A percentile compares a stretch with the other conserved stretches of the same genome.
Conservation (phyloP, 2,888 invertebrate species). For the Melieria omissa region DNA sequence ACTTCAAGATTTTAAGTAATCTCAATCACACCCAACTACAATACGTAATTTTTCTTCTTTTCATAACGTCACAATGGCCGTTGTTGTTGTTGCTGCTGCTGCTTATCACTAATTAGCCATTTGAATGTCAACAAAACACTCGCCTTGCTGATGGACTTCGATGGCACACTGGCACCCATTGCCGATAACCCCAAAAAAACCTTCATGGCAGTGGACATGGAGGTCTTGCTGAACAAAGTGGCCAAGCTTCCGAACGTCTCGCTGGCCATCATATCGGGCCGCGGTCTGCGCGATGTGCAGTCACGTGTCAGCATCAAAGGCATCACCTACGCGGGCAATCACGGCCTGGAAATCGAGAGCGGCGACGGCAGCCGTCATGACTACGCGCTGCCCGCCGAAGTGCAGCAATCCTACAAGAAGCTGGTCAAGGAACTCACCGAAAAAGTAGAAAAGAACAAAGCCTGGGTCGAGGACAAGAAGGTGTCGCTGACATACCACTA, state of each 20-base stretch:
- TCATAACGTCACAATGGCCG: not conserved
- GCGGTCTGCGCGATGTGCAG: constrained; percentile 77
- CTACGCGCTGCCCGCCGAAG: constrained; percentile 76
- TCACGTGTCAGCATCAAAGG: constrained; percentile 69
- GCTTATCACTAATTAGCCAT: constrained; percentile 48
- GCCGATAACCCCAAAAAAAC: constrained; percentile 78
- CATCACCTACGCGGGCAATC: constrained; percentile 80
- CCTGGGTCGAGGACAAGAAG: constrained; percentile 82
- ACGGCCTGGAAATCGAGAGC: constrained; percentile 79
- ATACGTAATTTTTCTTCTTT: not conserved
- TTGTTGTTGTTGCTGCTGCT: not conserved
- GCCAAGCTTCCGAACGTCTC: constrained; percentile 76
- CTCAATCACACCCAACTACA: not conserved
- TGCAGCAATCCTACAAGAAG: constrained; percentile 72
- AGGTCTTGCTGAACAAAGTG: constrained; percentile 72
- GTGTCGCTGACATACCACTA: constrained; percentile 79
- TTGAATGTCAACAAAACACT: constrained; percentile 73
- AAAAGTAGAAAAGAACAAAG: constrained; percentile 72
- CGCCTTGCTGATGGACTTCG: constrained; percentile 78
- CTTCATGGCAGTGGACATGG: constrained; percentile 75
- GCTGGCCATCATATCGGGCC: constrained; percentile 77
- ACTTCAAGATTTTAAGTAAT: too few relatives aligned
- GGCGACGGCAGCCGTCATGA: constrained; percentile 79
- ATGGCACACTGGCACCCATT: constrained; percentile 80
- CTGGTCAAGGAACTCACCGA: constrained; percentile 74